These are phyloP conservation scores for Drosophila putrida DNA, from an alignment of 2,888 invertebrate species.

Conservation along the genomic window DNA sequence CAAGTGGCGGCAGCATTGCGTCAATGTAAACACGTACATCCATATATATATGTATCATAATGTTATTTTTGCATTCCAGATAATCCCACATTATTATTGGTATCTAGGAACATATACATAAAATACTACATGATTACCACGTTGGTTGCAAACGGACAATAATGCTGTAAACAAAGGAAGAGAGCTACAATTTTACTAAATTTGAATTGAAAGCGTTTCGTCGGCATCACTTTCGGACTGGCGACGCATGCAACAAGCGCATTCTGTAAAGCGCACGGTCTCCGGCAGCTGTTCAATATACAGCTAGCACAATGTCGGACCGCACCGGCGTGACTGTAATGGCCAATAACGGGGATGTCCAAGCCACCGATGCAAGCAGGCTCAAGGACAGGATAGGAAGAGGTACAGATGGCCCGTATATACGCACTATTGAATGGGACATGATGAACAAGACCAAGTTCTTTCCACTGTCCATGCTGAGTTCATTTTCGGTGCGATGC, in stretches of 20 bases:
- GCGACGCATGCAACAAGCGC: slow-evolving; percentile 61
- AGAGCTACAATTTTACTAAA: slow-evolving; percentile 19
- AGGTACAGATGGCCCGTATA: slow-evolving; percentile 85
- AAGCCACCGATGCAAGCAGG: slow-evolving; percentile 49
- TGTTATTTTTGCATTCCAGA: slow-evolving; percentile 54
- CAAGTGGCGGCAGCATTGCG: slow-evolving; percentile 45
- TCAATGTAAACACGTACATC: slow-evolving; percentile 23
- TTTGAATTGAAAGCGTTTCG: slow-evolving; percentile 16
- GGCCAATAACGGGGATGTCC: slow-evolving; percentile 35
- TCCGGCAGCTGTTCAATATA: slow-evolving; percentile 61
- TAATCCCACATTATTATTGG: slow-evolving; percentile 21
- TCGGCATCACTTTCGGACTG: slow-evolving; percentile 23
- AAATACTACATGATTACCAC: slow-evolving; percentile 38
- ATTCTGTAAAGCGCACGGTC: slow-evolving; percentile 44
- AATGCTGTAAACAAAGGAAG: slow-evolving; percentile 61
- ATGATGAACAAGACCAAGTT: slow-evolving; percentile 99
- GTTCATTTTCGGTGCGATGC: slow-evolving; percentile 88
- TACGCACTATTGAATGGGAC: slow-evolving; percentile 97
- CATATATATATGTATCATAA: slow-evolving; percentile 25
- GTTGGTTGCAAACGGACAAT: slow-evolving; percentile 41
- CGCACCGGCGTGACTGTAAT: slow-evolving; percentile 65
- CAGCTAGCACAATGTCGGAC: slow-evolving; percentile 68
- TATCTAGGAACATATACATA: slow-evolving; percentile 32
- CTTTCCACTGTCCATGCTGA: slow-evolving; percentile 95
- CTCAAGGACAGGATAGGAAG: slow-evolving; percentile 24